phyloP scores from a whole-genome alignment of 1,140 invertebrate genomes.

The Drosophila ercepeae region DNA sequence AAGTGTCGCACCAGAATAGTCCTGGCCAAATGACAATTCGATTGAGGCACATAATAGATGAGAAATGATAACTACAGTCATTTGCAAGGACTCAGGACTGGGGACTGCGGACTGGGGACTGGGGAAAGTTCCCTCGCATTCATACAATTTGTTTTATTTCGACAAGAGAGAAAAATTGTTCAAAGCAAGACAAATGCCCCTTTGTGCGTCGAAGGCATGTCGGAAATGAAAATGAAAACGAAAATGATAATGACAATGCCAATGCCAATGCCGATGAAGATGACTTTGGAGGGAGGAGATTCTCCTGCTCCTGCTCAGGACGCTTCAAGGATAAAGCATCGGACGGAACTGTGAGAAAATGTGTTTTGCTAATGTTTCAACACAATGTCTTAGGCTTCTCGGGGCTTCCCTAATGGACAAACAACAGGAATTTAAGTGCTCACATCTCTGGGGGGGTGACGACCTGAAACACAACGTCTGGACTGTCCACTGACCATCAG shows the following conservation, averaged over 20 bases:
- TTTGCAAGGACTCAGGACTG: slow-evolving; percentile 47
- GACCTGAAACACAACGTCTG: background rate
- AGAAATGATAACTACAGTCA: slow-evolving; percentile 64
- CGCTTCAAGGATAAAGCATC: slow-evolving; percentile 7
- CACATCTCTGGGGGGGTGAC: background rate
- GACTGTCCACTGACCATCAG: slow-evolving; percentile 41
- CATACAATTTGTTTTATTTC: slow-evolving; percentile 73
- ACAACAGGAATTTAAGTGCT: slow-evolving; percentile 51
- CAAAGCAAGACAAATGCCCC: slow-evolving; percentile 65
- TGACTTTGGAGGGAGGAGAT: background rate
- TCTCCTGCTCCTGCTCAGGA: background rate
- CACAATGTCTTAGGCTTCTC: slow-evolving; percentile 34
- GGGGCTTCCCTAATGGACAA: slow-evolving; percentile 48
- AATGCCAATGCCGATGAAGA: slow-evolving; percentile 28
- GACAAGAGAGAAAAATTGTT: slow-evolving; percentile 56
- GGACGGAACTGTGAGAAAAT: slow-evolving; percentile 42
- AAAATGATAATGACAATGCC: slow-evolving; percentile 63
- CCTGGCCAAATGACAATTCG: slow-evolving; percentile 55
- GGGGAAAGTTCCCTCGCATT: slow-evolving; percentile 54
- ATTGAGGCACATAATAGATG: slow-evolving; percentile 65
- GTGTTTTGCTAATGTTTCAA: slow-evolving; percentile 41
- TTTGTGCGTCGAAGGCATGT: slow-evolving; percentile 58
- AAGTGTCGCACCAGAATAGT: slow-evolving; percentile 25
- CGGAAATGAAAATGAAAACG: slow-evolving; percentile 56
- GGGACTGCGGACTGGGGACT: background rate